Base-by-base conservation (phyloP, 2,888 invertebrate genomes). In the Leistus spinibarbis region DNA sequence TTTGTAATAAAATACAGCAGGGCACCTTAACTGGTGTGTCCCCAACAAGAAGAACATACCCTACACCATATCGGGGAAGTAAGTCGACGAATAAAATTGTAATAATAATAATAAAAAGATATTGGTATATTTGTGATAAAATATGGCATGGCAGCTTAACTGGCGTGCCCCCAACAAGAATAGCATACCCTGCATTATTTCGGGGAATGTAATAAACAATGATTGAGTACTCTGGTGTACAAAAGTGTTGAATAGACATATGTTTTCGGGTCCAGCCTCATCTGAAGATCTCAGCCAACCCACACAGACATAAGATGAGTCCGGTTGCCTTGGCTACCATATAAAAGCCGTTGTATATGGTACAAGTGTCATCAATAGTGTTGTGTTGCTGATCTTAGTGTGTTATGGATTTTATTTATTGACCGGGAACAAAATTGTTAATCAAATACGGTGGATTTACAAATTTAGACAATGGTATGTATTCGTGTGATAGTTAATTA, bases 321-420 rank as follows among this genome's bases (percentile, higher is more conserved):
- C 68, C 56, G 54, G 68, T 68, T 24, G 20, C 68, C 68, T 68
- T 68, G 68, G 68, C 19, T 20, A 68, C 68, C 54, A 68, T 68
- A 68, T 68, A 68, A 68, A 68, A 68, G 68, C 22, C 56, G 68
- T 54, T n/a, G n/a, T 40, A 56, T 19, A 27, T 56, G 56, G 3
- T 54, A 19, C 68, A 53, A 56, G 56, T 68, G 68, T 68, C 68
- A 68, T 68, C 68, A 68, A 22, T 16, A 54, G 56, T 56, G 9
- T 13, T 68, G 68, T 68, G 68, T 19, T 19, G n/a, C 22, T 5
- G 23, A 23, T 20, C 23, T 9, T 57, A 20, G 13, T 16, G 66
- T 66, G 54, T 53, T 53, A 66, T 66, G 66, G 66, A 66, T 66
- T 66, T 56, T 0, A 56, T 56, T 56, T 56, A 56, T 56, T 56